phyloP scores from a whole-genome alignment of 2,113 vertebrate species.

The Menidia beryllina region DNA sequence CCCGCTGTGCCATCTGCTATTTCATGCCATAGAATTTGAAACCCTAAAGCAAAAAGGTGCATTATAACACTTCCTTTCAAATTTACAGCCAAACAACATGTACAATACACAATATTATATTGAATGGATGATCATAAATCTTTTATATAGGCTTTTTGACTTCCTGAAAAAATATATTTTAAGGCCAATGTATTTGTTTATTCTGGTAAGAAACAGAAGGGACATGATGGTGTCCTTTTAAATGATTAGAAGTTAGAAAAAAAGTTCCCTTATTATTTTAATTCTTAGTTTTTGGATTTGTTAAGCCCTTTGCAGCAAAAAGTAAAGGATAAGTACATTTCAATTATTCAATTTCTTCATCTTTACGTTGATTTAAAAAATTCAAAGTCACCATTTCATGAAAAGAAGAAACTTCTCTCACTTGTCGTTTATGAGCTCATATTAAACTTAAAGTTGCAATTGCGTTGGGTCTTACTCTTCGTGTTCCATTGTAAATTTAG shows the following conservation, averaged over 20 bases:
- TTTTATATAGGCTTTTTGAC: constrained; percentile 1
- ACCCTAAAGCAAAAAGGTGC: constrained; percentile 32
- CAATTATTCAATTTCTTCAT: not conserved
- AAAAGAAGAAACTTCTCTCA: not conserved
- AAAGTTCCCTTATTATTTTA: not conserved
- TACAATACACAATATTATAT: constrained; percentile 7
- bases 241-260: not conserved
- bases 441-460: not conserved
- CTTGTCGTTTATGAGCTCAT: not conserved
- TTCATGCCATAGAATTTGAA: constrained; percentile 41
- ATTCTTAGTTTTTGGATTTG: not conserved
- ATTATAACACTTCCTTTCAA: constrained; percentile 37
- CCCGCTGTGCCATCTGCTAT: constrained; percentile 30
- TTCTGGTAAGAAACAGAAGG: not conserved
- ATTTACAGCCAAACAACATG: constrained; percentile 13
- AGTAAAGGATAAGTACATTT: not conserved
- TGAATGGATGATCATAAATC: constrained; percentile 8
- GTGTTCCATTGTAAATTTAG: too few relatives aligned
- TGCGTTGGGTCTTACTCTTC: too few relatives aligned
- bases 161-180: not conserved
- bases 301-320: too few relatives aligned
- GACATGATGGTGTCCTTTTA: not conserved
- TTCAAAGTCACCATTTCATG: constrained; percentile 12
- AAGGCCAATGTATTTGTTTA: not conserved
- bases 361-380: constrained; percentile 7